Evolutionary conservation across 2,113 vertebrate species (phyloP).

Genomic region (Alethe diademata): DNA sequence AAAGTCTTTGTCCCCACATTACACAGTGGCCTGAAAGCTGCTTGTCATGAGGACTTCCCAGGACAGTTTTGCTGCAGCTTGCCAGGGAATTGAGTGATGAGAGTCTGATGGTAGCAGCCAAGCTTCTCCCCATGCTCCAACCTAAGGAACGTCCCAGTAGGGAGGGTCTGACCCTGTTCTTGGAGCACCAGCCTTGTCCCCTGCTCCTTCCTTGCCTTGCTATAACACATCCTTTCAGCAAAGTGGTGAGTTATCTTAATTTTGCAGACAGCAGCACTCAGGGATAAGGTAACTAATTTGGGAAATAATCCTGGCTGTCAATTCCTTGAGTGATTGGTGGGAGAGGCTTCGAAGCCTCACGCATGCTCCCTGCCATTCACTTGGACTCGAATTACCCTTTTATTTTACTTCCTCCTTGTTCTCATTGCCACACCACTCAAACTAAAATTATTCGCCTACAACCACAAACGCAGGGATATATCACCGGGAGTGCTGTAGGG

Average conservation of each 20-base stretch:
- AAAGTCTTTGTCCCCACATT: neutral
- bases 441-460: conserved; percentile 63
- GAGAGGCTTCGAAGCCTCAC: neutral
- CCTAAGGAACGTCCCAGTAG: neutral
- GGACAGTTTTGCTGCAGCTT: neutral
- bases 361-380: conserved; percentile 14
- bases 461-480: conserved; percentile 53
- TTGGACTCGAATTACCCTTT: conserved; percentile 42
- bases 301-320: neutral
- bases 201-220: neutral
- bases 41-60: neutral
- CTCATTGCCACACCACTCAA: conserved; percentile 64
- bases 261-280: neutral
- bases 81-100: neutral
- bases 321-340: neutral
- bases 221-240: neutral
- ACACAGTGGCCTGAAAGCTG: neutral
- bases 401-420: conserved; percentile 62
- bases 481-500: conserved; percentile 62
- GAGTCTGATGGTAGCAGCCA: neutral
- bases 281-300: neutral
- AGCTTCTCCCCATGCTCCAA: neutral
- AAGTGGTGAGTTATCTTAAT: neutral
- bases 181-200: neutral
- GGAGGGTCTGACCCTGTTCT: neutral